Percentiles rank a stretch among this genome's conserved stretches.
Conservation (phyloP, 2,113 vertebrate genomes). For the Lipophrys pholis region DNA sequence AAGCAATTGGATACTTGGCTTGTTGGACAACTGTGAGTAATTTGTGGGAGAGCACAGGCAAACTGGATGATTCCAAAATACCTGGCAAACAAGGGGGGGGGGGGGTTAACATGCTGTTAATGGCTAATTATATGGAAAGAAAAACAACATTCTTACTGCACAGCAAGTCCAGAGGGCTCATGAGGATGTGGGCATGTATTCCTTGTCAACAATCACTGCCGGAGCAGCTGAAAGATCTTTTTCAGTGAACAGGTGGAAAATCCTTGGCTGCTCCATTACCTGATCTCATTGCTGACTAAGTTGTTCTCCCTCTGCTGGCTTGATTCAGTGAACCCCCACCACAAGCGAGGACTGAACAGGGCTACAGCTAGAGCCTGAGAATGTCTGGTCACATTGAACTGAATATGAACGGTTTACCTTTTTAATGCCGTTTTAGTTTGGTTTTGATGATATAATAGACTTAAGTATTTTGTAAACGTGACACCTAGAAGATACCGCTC, state of each 20-base stretch:
- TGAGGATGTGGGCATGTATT: neutral
- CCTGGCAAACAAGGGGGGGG: neutral
- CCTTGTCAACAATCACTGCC: neutral
- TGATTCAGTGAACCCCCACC: neutral
- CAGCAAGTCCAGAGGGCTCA: neutral
- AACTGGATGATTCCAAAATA: neutral
- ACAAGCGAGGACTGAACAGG: neutral
- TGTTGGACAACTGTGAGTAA: neutral
- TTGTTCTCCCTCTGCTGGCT: neutral
- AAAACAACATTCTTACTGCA: neutral
- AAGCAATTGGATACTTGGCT: neutral
- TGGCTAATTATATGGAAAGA: neutral
- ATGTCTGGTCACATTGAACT: too few relatives aligned
- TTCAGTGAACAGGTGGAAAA: neutral
- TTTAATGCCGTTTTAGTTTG: too few relatives aligned
- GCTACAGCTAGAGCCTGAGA: neutral
- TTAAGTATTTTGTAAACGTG: too few relatives aligned
- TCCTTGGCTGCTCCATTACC: neutral
- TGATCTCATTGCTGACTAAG: neutral
- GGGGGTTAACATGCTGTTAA: neutral
- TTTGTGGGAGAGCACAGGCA: neutral
- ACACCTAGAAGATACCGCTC: too few relatives aligned
- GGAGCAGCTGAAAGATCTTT: neutral
- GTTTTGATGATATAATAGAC: too few relatives aligned
- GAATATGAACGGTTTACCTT: too few relatives aligned